Evolutionary conservation across 2,888 invertebrate genomes (phyloP), one percentile per base, ranked within the genome.

Genomic region (Athalia rosae): DNA sequence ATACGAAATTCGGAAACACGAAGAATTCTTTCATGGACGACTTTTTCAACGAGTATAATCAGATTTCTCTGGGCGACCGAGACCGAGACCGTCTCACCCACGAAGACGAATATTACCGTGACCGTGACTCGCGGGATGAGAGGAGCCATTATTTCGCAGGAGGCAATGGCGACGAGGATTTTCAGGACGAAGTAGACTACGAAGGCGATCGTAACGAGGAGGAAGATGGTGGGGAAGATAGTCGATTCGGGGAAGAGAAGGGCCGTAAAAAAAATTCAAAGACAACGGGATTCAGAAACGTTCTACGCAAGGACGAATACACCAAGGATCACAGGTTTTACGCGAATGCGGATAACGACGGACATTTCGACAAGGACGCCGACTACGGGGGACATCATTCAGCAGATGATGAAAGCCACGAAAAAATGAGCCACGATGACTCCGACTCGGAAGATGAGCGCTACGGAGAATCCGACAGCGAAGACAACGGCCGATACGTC

Each of bases 271-370:
- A 89, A 79, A 89, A 89, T 0, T 87, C 87, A 78, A 88, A 89
- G 78, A 86, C 87, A 15, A 87, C 88, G 81, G 89, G 90, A 4
- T 89, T 88, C 81, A 89, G 89, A 81, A 88, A 90, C 81, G 87
- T 89, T 69, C 87, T 88, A 83, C 89, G 90, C 84, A 90, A 90
- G 81, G 90, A 90, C 80, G 90, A 90, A 81, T 90, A 87, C 83
- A 86, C 87, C 78, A 89, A 89, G 82, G 88, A 88, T 77, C 89
- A 89, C 83, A 89, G 88, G 80, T 90, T 90, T 84, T 90, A 89
- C 82, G 89, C 89, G 79, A 88, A 89, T 80, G 85, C 83, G 77
- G 86, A 90, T 80, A 86, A 89, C 78, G 86, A 87, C 4, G 89
- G 89, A 1, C 86, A 90, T 76, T 89, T 89, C 80, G 83, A 82